phyloP scores from a whole-genome alignment of 2,113 vertebrate species.

The western clawed frog (Xenopus tropicalis) region DNA sequence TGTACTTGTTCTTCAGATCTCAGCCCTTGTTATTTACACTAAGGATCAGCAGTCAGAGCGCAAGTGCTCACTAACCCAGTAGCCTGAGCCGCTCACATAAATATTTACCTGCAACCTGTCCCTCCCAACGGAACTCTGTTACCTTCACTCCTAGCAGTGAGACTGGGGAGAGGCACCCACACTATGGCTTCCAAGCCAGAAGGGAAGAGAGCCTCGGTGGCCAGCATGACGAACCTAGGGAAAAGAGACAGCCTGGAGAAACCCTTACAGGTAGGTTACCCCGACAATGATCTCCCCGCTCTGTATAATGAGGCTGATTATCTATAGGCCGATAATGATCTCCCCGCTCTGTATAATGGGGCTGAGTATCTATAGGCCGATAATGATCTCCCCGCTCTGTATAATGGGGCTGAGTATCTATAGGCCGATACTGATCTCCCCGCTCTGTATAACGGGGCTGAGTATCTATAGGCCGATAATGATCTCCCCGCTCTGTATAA shows the following conservation, averaged over 20 bases:
- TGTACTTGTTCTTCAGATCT: background rate
- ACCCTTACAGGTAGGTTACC: background rate
- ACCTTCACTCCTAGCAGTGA: background rate
- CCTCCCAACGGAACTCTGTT: background rate
- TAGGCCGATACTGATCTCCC: no score
- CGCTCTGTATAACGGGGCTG: no score
- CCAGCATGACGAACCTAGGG: background rate
- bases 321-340: no score
- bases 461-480: no score
- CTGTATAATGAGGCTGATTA: no score
- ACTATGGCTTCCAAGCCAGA: slow-evolving; percentile 15
- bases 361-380: no score
- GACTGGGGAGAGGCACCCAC: background rate
- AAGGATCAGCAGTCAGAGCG: slow-evolving; percentile 32
- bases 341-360: no score
- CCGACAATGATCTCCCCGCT: no score
- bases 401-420: no score
- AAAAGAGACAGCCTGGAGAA: slow-evolving; percentile 1
- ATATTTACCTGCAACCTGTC: slow-evolving; percentile 12
- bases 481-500: no score
- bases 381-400: no score
- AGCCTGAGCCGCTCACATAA: background rate
- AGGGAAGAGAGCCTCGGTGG: slow-evolving; percentile 11
- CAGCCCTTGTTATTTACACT: slow-evolving; percentile 11
- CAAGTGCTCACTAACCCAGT: slow-evolving; percentile 1